Evolutionary conservation across 2,888 invertebrate genomes (phyloP), one percentile per base, ranked within the genome.

Genomic region (Heliconius ismenius): DNA sequence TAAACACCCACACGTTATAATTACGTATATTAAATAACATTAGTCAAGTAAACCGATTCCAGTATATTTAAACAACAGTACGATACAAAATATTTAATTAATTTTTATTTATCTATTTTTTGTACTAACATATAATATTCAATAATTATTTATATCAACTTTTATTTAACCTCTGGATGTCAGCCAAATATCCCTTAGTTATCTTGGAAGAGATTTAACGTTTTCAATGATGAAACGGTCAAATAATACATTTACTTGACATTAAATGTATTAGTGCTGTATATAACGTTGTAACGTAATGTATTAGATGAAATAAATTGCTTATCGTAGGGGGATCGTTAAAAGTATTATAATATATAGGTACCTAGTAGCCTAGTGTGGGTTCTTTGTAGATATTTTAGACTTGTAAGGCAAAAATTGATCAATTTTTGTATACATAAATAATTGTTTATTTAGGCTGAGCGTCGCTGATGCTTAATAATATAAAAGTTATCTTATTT

Each of bases 191-290:
- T 15, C n/a, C 69, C 15, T 24, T 60, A 68, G 58, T 24, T 26
- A 69, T 65, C 70, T 60, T 69, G 49, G 26, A 36, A 76, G 39
- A 60, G 39, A 58, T 60, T 58, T 24, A 15, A 72, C 54, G 64
- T 63, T 26, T 72, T 60, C 76, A 76, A 72, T 76, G 72, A 39
- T 39, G 65, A 58, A 70, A 28, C 65, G 76, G 76, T 76, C 76
- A 39, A 32, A 62, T 63, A 76, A 70, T 75, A 75, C 28, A 26
- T 63, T 76, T 65, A 26, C n/a, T 54, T 65, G 43, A 60, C 70
- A 58, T 72, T 58, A 54, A 58, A 36, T 26, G 62, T 39, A 62
- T 75, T 13, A 62, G 21, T 43, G 18, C 36, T 39, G 10, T 68
- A 24, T 18, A 18, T 24, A 75, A 68, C 54, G 9, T 43, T 36